phyloP scores from a whole-genome alignment of 2,113 vertebrate species.

The Uria aalge region DNA sequence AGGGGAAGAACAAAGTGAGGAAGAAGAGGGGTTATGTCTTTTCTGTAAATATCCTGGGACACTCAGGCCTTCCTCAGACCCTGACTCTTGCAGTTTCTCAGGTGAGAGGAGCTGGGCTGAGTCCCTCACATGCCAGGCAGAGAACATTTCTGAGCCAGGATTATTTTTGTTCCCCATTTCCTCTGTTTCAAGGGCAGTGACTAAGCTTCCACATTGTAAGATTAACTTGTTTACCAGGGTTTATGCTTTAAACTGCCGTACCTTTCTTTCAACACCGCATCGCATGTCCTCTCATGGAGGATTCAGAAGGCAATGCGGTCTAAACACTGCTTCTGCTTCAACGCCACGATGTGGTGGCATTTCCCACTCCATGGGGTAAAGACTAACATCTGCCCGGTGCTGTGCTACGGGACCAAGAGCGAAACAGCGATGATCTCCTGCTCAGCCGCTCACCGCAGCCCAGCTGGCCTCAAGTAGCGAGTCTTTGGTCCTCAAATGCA shows the following conservation, averaged over 20 bases:
- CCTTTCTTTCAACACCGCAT: background rate
- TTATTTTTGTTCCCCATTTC: background rate
- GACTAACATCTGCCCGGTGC: background rate
- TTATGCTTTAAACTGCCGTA: background rate
- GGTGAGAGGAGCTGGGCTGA: background rate
- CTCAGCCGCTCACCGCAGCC: background rate
- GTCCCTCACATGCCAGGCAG: background rate
- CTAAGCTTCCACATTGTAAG: background rate
- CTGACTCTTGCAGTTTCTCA: background rate
- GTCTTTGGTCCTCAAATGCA: too few relatives aligned
- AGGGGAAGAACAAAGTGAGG: background rate
- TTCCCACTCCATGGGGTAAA: background rate
- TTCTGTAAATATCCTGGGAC: background rate
- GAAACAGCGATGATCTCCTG: background rate
- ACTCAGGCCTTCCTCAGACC: background rate
- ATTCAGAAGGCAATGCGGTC: background rate
- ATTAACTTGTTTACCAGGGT: background rate
- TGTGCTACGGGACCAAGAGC: background rate
- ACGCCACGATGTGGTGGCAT: background rate
- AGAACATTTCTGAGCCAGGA: background rate
- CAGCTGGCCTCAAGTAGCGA: background rate
- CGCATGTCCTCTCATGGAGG: accelerated
- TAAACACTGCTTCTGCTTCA: background rate
- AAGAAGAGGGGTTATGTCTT: background rate
- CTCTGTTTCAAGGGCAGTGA: background rate